Base-by-base conservation (phyloP, 2,888 invertebrate species). In the Operophtera brumata region DNA sequence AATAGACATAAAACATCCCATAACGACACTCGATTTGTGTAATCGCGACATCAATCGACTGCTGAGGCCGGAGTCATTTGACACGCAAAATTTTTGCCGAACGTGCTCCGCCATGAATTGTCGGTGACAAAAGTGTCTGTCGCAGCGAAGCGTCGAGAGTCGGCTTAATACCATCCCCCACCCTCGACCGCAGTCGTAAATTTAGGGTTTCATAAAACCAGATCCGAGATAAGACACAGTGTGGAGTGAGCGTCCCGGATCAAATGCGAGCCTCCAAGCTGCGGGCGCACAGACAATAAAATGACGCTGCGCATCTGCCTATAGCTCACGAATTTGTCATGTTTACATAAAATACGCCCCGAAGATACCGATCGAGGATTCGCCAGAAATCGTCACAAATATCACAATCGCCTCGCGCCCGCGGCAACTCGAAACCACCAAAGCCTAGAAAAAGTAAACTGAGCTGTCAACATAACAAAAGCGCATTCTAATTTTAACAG, bases 181-280 rank as follows among this genome's bases (percentile, higher is more conserved):
- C 85, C 87, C 88, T 80, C 84, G 71, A 77, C 86, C 85, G 74
- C 86, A 89, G 85, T 89, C 90, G 89, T 90, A 90, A 90, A 90
- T 90, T 90, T 89, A 89, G 90, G 90, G 90, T 89, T 90, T 90
- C 89, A 90, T 90, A 90, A 90, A 89, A 90, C 89, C 89, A 88
- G 90, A 90, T 90, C 78, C 73, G 80, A 90, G 90, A 90, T 90
- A 90, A 90, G 87, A 88, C 88, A 87, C 87, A 87, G 88, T 86
- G 87, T 80, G 81, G 84, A 86, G 84, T 80, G 81, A 84, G 81
- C 73, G 77, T 80, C 86, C 86, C 87, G 86, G 86, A 87, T 89
- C 89, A 86, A 89, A 89, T 87, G 87, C 84, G 84, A 84, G 76
- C 79, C 83, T 83, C 78, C 72, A 71, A 74, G 76, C 69, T 69